A percentile compares a stretch with the other conserved stretches of the same genome.
Conservation (phyloP, 2,113 vertebrate genomes). For the Irena cyanogastra region DNA sequence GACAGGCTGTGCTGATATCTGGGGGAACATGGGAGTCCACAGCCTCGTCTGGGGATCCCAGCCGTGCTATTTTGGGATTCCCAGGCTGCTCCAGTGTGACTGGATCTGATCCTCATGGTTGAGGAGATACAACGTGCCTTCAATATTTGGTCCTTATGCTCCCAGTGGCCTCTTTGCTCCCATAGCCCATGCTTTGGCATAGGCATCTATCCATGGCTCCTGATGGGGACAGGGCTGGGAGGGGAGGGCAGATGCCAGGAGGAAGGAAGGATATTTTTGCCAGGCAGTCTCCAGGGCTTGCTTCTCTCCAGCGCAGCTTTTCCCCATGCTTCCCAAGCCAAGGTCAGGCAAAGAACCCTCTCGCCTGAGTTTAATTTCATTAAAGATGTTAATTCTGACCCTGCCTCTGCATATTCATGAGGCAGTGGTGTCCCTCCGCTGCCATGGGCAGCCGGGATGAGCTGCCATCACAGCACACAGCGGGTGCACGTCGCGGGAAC, state of each 20-base stretch:
- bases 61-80: not conserved
- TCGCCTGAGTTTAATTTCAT: slow-evolving; percentile 2
- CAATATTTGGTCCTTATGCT: fast-evolving
- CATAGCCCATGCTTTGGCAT: not conserved
- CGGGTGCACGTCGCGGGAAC: not conserved
- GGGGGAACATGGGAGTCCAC: fast-evolving
- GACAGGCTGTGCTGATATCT: not conserved
- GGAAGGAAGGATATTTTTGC: not conserved
- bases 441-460: not conserved
- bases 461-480: not conserved
- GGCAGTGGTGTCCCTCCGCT: not conserved
- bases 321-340: not conserved
- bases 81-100: fast-evolving
- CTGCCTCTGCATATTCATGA: slow-evolving; percentile 48
- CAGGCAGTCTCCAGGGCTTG: not conserved
- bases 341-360: not conserved
- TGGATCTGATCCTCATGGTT: not conserved
- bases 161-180: not conserved
- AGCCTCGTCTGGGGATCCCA: not conserved
- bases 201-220: not conserved
- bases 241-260: not conserved
- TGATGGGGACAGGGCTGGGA: not conserved
- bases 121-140: fast-evolving
- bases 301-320: not conserved
- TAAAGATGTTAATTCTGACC: slow-evolving; percentile 60